These are phyloP conservation scores for Caprella mutica DNA, from an alignment of 2,888 invertebrate species.

Conservation along the genomic window DNA sequence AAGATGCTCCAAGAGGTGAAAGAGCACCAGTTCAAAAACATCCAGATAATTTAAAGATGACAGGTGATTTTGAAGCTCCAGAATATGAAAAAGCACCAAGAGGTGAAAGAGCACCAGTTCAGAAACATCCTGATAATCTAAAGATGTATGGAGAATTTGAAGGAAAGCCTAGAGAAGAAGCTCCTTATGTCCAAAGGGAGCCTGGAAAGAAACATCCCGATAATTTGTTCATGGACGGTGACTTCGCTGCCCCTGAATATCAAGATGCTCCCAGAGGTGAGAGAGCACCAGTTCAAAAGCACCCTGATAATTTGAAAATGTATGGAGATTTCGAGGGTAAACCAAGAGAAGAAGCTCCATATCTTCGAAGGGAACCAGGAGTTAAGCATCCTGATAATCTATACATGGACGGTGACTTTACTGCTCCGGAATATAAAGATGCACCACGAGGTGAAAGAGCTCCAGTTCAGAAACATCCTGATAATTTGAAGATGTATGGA, in stretches of 20 bases:
- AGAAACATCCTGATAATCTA: conserved; percentile 29
- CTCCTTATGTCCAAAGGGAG: conserved; percentile 18
- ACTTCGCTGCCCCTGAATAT: conserved; percentile 38
- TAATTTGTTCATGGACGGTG: conserved; percentile 35
- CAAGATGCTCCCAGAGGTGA: conserved; percentile 18
- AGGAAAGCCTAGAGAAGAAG: conserved; percentile 10
- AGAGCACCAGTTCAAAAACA: conserved; percentile 20
- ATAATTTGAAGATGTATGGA: conserved; percentile 19
- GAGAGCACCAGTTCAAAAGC: conserved; percentile 38
- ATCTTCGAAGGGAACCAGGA: background rate
- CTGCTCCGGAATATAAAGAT: conserved; percentile 43
- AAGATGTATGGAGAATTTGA: conserved; percentile 28
- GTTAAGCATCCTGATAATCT: conserved; percentile 16
- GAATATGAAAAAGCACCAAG: conserved; percentile 19
- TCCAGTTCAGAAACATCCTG: conserved; percentile 34
- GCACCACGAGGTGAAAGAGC: conserved; percentile 44
- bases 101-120: conserved; percentile 28
- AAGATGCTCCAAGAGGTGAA: conserved; percentile 17
- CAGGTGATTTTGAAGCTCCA: conserved; percentile 43
- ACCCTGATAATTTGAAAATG: conserved; percentile 51
- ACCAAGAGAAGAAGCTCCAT: background rate
- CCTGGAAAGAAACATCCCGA: conserved; percentile 33
- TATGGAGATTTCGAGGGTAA: conserved; percentile 45
- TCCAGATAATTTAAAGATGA: conserved; percentile 41
- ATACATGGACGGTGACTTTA: conserved; percentile 14